Percentiles rank a stretch among this genome's conserved stretches.
These are phyloP conservation scores for Xenopus tropicalis DNA, from an alignment of 2,113 vertebrate genomes.

Conservation along the genomic window UCB_Xtro_10.0 CM004445.2:22734001-22734500, in stretches of 20 bases:
- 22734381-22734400: slow-evolving; percentile 54
- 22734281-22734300: slow-evolving; percentile 22
- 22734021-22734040: too few species aligned
- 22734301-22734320: slow-evolving; percentile 24
- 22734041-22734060: too few species aligned
- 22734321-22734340: slow-evolving; percentile 10
- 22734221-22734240: background rate
- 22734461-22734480: slow-evolving; percentile 48
- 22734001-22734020: too few species aligned
- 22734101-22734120: too few species aligned
- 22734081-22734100: too few species aligned
- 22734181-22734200: too few species aligned
- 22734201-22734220: background rate
- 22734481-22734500: slow-evolving; percentile 60
- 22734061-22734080: too few species aligned
- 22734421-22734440: slow-evolving; percentile 49
- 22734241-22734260: background rate
- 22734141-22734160: too few species aligned
- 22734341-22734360: slow-evolving; percentile 41
- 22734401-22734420: slow-evolving; percentile 57
- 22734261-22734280: slow-evolving; percentile 5
- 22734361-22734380: slow-evolving; percentile 46
- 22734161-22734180: too few species aligned
- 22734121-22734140: too few species aligned
- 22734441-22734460: slow-evolving; percentile 53